phyloP scores from a whole-genome alignment of 1,140 invertebrate species.

The Caenorhabditis latens region DNA sequence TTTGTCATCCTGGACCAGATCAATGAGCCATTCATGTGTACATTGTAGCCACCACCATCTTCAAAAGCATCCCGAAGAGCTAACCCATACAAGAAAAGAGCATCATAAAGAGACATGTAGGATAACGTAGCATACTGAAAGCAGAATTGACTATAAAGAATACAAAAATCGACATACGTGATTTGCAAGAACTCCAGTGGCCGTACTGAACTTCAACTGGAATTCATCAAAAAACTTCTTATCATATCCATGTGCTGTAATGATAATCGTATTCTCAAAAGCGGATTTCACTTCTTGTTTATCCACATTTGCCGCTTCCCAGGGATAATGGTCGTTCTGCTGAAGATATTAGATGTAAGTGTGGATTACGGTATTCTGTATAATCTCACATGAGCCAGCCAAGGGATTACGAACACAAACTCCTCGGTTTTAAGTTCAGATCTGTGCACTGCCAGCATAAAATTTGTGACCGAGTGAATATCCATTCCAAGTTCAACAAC shows the following conservation, averaged over 20 bases:
- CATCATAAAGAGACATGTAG: slow-evolving; percentile 77
- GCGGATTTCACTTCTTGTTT: slow-evolving; percentile 74
- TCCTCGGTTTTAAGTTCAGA: slow-evolving; percentile 74
- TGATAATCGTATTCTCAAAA: slow-evolving; percentile 76
- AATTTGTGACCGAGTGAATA: slow-evolving; percentile 71
- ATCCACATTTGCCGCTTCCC: slow-evolving; percentile 76
- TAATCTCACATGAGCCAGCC: slow-evolving; percentile 74
- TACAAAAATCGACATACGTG: slow-evolving; percentile 67
- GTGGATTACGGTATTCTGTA: not conserved
- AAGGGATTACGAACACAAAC: slow-evolving; percentile 76
- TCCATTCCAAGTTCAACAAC: slow-evolving; percentile 76
- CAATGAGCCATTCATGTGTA: slow-evolving; percentile 72
- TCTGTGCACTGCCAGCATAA: slow-evolving; percentile 73
- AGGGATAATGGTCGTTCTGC: slow-evolving; percentile 77
- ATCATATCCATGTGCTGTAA: slow-evolving; percentile 77
- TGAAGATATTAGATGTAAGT: slow-evolving; percentile 59
- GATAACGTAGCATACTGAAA: slow-evolving; percentile 76
- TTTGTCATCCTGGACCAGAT: slow-evolving; percentile 77
- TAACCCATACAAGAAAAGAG: slow-evolving; percentile 75
- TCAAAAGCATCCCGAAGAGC: slow-evolving; percentile 76
- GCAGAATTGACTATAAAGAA: not conserved
- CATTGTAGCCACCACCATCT: slow-evolving; percentile 70
- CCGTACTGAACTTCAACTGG: slow-evolving; percentile 71
- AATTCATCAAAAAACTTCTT: slow-evolving; percentile 78
- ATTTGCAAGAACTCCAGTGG: slow-evolving; percentile 74